phyloP scores from a whole-genome alignment of 2,888 invertebrate species.

The Torymus auratus region DNA sequence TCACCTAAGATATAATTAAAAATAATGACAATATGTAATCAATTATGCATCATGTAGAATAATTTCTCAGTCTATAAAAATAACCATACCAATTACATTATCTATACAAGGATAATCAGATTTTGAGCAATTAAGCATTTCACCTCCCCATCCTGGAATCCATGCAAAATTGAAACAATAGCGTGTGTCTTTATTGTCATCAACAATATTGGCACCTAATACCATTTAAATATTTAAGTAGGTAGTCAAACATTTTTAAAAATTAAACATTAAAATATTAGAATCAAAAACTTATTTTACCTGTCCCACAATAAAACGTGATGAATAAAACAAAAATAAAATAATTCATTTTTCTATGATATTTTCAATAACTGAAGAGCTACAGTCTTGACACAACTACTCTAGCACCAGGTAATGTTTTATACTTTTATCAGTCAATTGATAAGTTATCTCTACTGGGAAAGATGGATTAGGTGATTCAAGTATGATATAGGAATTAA shows the following conservation, averaged over 20 bases:
- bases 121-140: too few species aligned
- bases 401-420: not conserved
- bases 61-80: too few species aligned
- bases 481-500: conserved; percentile 9
- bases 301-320: not conserved
- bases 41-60: too few species aligned
- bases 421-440: conserved; percentile 31
- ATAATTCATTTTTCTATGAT: conserved; percentile 33
- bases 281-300: conserved; percentile 19
- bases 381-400: conserved; percentile 12
- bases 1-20: too few species aligned
- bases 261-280: not conserved
- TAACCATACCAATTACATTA: too few species aligned
- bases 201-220: too few species aligned
- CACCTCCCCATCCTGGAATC: too few species aligned
- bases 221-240: too few species aligned
- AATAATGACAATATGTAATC: too few species aligned
- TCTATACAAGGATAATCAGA: too few species aligned
- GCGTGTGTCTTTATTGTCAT: too few species aligned
- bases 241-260: not conserved
- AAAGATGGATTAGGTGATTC: conserved; percentile 10
- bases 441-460: conserved; percentile 45
- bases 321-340: conserved; percentile 14
- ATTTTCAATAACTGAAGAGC: not conserved
- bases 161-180: too few species aligned